These are phyloP conservation scores for Anastrepha obliqua DNA, from an alignment of 1,140 invertebrate genomes.

Conservation along the genomic window DNA sequence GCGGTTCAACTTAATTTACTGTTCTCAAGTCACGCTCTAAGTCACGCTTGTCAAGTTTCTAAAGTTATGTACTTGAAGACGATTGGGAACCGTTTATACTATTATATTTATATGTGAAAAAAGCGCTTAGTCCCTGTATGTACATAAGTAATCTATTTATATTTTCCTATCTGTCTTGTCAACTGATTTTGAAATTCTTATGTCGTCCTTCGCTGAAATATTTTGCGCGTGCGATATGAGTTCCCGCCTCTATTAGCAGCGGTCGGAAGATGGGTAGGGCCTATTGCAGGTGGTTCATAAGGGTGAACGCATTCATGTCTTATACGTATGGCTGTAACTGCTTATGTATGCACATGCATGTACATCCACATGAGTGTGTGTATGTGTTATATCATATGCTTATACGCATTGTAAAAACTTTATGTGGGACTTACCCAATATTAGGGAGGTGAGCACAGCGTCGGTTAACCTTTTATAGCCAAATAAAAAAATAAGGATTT, in stretches of 20 bases:
- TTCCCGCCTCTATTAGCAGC: background rate
- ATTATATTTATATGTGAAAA: too few species aligned
- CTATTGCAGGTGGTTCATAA: background rate
- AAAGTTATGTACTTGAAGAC: too few species aligned
- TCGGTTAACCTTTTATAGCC: conserved; percentile 2
- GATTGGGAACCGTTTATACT: too few species aligned
- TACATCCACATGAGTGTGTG: background rate
- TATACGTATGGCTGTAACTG: background rate
- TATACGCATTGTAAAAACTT: background rate
- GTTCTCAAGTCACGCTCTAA: too few species aligned
- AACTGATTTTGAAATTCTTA: conserved; percentile 41
- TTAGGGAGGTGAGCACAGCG: background rate
- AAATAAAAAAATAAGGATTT: background rate
- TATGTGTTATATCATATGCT: background rate
- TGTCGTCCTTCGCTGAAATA: background rate
- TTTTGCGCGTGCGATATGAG: background rate
- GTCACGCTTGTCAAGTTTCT: too few species aligned
- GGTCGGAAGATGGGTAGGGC: background rate
- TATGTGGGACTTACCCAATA: background rate
- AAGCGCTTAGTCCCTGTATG: background rate
- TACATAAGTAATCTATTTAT: conserved; percentile 2
- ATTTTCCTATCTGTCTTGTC: conserved; percentile 43
- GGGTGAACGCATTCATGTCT: background rate
- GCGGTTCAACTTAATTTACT: too few species aligned
- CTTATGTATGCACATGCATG: background rate